Percentiles rank a stretch among this genome's conserved stretches.
Conservation (phyloP, 2,888 invertebrate species). For the Troides helena region DNA sequence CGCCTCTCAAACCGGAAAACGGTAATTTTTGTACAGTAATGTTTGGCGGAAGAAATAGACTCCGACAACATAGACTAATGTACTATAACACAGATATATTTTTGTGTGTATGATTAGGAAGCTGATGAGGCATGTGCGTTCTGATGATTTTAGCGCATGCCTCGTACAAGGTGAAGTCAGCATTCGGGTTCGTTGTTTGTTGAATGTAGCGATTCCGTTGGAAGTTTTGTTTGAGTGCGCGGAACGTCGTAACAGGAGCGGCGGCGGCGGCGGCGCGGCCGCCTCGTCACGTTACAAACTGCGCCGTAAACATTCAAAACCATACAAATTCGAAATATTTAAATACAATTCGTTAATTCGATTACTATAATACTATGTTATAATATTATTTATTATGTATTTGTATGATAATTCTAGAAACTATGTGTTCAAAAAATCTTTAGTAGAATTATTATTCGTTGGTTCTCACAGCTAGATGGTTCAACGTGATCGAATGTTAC, state of each 20-base stretch:
- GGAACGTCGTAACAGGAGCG: slow-evolving; percentile 24
- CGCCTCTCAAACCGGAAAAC: no score
- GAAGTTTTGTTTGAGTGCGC: slow-evolving; percentile 23
- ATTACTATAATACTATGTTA: background rate
- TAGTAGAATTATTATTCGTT: no score
- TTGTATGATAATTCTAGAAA: no score
- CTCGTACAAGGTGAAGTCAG: slow-evolving; percentile 15
- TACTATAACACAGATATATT: background rate
- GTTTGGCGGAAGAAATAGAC: no score
- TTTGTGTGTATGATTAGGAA: background rate
- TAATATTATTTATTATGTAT: no score
- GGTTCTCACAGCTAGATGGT: no score
- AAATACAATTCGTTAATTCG: background rate
- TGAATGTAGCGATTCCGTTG: slow-evolving; percentile 28
- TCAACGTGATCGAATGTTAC: background rate
- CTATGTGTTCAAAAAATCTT: no score
- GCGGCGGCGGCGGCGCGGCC: slow-evolving; percentile 9
- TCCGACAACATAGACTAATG: no score
- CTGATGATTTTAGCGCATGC: slow-evolving; percentile 23
- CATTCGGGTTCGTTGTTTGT: slow-evolving; percentile 24
- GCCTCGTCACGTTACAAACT: slow-evolving; percentile 18
- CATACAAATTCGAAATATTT: slow-evolving; percentile 2
- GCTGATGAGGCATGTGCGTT: background rate
- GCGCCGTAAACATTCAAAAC: slow-evolving; percentile 11
- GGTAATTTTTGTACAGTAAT: no score